Percentiles rank a stretch among this genome's conserved stretches.
These are phyloP conservation scores for Luperina testacea DNA, from an alignment of 2,888 invertebrate species.

Conservation along the genomic window DNA sequence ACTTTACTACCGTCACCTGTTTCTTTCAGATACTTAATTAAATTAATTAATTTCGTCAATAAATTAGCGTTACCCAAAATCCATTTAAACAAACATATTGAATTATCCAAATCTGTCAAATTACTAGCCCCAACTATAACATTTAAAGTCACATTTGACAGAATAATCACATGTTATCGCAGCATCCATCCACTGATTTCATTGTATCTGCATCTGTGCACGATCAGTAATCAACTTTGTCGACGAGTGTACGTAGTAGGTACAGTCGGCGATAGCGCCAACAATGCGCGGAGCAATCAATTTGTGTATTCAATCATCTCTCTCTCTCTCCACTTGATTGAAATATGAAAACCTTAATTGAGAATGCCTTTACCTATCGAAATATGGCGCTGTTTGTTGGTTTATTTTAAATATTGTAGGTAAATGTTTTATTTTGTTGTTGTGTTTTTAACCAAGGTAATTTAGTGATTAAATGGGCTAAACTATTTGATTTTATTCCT, in stretches of 20 bases:
- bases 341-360: constrained; percentile 70
- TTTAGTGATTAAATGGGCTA: not conserved
- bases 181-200: constrained; percentile 52
- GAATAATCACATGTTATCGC: constrained; percentile 50
- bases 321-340: constrained; percentile 61
- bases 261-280: constrained; percentile 64
- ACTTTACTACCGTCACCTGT: not conserved
- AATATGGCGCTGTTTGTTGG: constrained; percentile 34
- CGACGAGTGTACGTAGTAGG: constrained; percentile 61
- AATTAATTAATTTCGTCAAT: not conserved
- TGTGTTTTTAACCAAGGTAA: constrained; percentile 6
- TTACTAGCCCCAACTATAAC: constrained; percentile 9
- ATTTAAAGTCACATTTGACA: constrained; percentile 45
- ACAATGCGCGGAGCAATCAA: constrained; percentile 81
- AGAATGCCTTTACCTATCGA: constrained; percentile 61
- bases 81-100: too few relatives aligned
- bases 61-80: too few relatives aligned
- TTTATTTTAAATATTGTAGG: constrained; percentile 3
- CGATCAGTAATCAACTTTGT: constrained; percentile 80
- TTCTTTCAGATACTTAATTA: not conserved
- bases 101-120: constrained; percentile 19
- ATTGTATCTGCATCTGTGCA: constrained; percentile 61
- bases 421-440: not conserved
- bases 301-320: constrained; percentile 81
- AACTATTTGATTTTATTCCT: not conserved